Base-by-base conservation (phyloP, 2,113 vertebrate species). In the Physeter macrocephalus region DNA sequence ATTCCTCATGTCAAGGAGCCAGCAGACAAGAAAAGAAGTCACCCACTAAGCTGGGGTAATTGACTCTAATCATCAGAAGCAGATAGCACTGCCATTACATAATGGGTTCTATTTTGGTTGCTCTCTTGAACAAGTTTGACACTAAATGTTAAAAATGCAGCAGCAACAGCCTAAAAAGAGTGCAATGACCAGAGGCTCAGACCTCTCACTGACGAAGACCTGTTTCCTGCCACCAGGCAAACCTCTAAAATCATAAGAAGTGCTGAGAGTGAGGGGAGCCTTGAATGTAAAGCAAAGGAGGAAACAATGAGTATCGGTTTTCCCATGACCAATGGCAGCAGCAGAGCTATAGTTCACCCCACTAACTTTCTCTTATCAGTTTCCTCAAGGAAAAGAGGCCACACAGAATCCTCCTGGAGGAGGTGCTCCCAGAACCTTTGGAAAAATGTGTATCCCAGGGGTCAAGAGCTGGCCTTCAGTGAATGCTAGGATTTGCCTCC, bases 71-170 rank as follows among this genome's bases (percentile, higher is more conserved):
- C 8, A 62, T 90, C 59, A 75, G 34, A 84, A 62, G 49, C 46
- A 49, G 6, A 17, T 31, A 54, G 3, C n/a, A 10, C 66, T 69
- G 17, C 8, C 27, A 41, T 86, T 69, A n/a, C 3, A 13, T 46
- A 67, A 59, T 34, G 39, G 36, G 8, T 74, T 92, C 64, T 90
- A 31, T 71, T 36, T 93, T 90, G n/a, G 41, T 69, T 87, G 57
- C 8, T 82, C 10, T 78, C n/a, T 62, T 86, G 23, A 62, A 17
- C 25, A 75, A 57, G 69, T 78, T 94, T 94, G 49, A 46, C 29
- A 67, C 15, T 52, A 52, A 94, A 81, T 81, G 25, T 17, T 80
- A 97, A 84, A 86, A 92, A 52, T 54, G 31, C 7, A 83, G 12
- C 61, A 82, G n/a, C 2, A 31, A 62, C 41, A 95, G 2, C 27